Evolutionary conservation across 2,888 invertebrate species (phyloP), one percentile per base, ranked within the genome.

Genomic region (Ophioninae sp.): DNA sequence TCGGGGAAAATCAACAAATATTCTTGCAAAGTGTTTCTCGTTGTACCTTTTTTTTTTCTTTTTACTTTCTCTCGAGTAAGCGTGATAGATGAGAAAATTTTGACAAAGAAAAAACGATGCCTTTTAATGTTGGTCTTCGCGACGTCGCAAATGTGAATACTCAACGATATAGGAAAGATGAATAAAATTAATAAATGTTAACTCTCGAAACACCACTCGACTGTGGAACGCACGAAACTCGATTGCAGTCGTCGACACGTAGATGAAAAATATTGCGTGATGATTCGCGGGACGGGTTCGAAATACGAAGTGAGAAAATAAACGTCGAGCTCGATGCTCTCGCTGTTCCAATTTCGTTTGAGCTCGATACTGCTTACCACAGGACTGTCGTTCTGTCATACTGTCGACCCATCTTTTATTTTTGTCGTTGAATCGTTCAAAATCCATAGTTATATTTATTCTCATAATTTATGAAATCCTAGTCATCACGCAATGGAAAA

Each of bases 71-170:
- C 77, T 85, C 85, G 82, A 81, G 78, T n/a, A 69, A 44, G 30
- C 64, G 68, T 75, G 73, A 84, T 85, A 85, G 75, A 61, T 72
- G 61, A 75, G 85, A 76, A 72, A 61, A 83, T 80, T 68, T 72
- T 59, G 67, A 81, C 75, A 85, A 84, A 56, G 17, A 37, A 63
- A 20, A 56, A 88, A 87, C 82, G 82, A 88, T 90, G 89, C 89
- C 89, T 89, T 91, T 86, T 86, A 82, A 87, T 87, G 87, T 85
- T 88, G 86, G 86, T 88, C 85, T 85, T 85, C 81, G 78, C 84
- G 87, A 82, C 82, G 82, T 87, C 82, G 87, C 88, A 90, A 86
- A 82, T 74, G 69, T 84, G 81, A 85, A 86, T 86, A 72, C 44
- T 51, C 73, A 77, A 37, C 67, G n/a, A 63, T 9, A 44, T 20